phyloP scores from a whole-genome alignment of 2,888 invertebrate genomes.

The Papilio elwesi region DNA sequence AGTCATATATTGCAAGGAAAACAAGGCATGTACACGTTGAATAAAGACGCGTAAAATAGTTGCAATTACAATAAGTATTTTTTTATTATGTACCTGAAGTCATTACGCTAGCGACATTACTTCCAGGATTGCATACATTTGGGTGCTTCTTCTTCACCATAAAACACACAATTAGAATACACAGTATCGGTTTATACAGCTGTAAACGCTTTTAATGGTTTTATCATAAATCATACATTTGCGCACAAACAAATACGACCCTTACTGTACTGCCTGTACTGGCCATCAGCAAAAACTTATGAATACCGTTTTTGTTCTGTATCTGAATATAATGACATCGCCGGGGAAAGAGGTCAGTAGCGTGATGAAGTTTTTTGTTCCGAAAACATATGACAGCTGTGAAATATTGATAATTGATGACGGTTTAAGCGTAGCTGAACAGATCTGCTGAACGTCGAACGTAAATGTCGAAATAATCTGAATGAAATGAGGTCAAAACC shows the following conservation, averaged over 20 bases:
- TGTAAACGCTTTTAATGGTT: too few species aligned
- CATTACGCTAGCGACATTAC: too few species aligned
- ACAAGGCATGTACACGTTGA: too few species aligned
- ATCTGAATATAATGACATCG: conserved; percentile 22
- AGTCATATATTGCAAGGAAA: too few species aligned
- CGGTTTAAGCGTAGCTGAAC: conserved; percentile 16
- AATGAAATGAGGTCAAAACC: conserved; percentile 16
- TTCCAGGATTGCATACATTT: too few species aligned
- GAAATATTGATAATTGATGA: conserved; percentile 30
- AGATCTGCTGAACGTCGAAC: conserved; percentile 16
- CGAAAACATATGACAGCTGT: conserved; percentile 20
- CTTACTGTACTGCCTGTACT: neutral
- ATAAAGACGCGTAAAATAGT: too few species aligned
- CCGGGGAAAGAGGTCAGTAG: conserved; percentile 6
- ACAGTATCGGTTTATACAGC: too few species aligned
- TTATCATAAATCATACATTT: neutral
- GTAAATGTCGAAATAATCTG: conserved; percentile 22
- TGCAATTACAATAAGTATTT: too few species aligned
- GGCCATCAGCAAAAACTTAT: conserved; percentile 14
- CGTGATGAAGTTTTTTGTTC: conserved; percentile 18
- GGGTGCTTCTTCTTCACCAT: too few species aligned
- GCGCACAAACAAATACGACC: neutral
- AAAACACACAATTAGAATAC: too few species aligned
- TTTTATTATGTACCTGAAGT: too few species aligned
- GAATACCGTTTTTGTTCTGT: conserved; percentile 22